These are phyloP conservation scores for Calyptommatus sinebrachiatus DNA, from an alignment of 2,113 vertebrate genomes.

Conservation along the genomic window DNA sequence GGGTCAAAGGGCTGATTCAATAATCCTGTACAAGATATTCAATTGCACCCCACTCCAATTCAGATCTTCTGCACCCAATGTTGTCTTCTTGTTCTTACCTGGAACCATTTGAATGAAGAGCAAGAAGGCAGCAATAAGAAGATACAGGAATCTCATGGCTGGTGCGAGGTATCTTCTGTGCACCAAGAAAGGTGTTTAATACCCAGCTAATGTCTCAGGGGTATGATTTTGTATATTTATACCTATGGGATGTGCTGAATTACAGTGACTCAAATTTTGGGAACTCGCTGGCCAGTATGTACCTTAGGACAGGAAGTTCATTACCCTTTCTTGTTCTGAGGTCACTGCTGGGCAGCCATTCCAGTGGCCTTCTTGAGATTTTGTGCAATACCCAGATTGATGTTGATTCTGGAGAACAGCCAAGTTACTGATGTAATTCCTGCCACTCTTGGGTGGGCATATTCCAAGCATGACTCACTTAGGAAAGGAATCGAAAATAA, in stretches of 20 bases:
- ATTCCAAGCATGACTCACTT: background rate
- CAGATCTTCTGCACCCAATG: background rate
- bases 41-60: background rate
- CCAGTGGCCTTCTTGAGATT: background rate
- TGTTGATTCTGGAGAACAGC: background rate
- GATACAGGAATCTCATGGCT: background rate
- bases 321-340: background rate
- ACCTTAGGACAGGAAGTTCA: background rate
- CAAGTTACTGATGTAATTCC: background rate
- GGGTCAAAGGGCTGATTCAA: no score
- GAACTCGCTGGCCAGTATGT: background rate
- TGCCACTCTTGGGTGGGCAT: background rate
- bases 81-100: background rate
- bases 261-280: background rate
- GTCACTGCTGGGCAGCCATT: background rate
- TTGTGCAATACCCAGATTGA: background rate
- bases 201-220: background rate
- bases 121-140: background rate
- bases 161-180: background rate
- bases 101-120: conserved; percentile 1
- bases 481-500: no score
- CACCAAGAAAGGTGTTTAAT: background rate
- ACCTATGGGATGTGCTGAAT: background rate
- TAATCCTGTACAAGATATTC: no score
- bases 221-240: background rate